A percentile compares a stretch with the other conserved stretches of the same genome.
Evolutionary conservation across 2,888 invertebrate species (phyloP).

Genomic region (Ceriagrion tenellum): DNA sequence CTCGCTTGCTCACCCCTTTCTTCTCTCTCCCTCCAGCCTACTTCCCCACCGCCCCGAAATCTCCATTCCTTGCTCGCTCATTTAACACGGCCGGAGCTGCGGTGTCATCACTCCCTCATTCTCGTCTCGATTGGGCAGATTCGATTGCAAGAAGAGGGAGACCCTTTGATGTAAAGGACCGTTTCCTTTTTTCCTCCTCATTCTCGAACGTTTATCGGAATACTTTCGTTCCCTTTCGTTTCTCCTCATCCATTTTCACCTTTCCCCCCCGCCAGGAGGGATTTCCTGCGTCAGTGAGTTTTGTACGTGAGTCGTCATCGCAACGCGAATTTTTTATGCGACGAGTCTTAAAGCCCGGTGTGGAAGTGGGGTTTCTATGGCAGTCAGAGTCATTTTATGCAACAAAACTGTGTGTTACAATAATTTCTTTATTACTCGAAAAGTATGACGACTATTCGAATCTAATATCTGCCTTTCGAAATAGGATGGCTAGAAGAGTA

Average conservation of each 20-base stretch:
- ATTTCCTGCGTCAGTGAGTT: neutral
- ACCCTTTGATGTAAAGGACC: neutral
- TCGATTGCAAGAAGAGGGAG: neutral
- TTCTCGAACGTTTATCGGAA: neutral
- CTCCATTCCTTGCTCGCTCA: neutral
- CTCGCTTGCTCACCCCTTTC: neutral
- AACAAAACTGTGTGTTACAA: no score
- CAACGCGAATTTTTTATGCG: no score
- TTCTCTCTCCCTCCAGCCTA: neutral
- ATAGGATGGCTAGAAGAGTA: no score
- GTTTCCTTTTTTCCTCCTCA: neutral
- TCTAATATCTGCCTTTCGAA: no score
- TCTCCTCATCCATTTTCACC: neutral
- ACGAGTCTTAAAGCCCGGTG: no score
- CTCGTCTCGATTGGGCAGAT: neutral
- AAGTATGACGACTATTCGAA: no score
- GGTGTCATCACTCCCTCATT: constrained; percentile 7
- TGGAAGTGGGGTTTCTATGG: no score
- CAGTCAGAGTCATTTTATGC: no score
- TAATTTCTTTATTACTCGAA: no score
- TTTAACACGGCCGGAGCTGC: neutral
- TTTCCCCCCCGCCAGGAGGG: neutral
- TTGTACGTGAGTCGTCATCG: neutral
- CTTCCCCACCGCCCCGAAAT: constrained; percentile 1
- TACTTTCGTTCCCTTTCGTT: neutral